phyloP scores from a whole-genome alignment of 1,140 invertebrate species.

The Anastrepha ludens region DNA sequence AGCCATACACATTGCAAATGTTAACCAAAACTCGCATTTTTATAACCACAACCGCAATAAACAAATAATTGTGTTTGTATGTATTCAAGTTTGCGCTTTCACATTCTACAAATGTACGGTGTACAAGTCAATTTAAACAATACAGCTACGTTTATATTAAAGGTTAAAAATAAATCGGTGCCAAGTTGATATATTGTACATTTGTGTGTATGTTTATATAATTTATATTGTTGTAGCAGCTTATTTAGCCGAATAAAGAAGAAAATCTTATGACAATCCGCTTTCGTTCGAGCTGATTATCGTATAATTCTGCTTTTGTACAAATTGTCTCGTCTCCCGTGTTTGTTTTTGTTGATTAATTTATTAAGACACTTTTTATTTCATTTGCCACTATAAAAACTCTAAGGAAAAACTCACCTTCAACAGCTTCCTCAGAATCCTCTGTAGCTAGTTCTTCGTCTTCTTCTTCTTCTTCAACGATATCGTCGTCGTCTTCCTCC shows the following conservation, averaged over 20 bases:
- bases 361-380: background rate
- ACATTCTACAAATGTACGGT: background rate
- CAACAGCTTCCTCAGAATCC: slow-evolving; percentile 53
- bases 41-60: background rate
- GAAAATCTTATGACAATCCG: background rate
- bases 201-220: background rate
- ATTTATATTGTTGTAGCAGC: background rate
- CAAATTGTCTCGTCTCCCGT: background rate
- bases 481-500: slow-evolving; percentile 65
- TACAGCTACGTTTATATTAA: slow-evolving; percentile 14
- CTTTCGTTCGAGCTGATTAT: slow-evolving; percentile 2
- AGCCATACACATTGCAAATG: background rate
- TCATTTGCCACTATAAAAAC: background rate
- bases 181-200: background rate
- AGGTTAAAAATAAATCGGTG: slow-evolving; percentile 20
- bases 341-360: background rate
- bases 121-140: background rate
- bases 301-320: background rate
- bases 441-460: slow-evolving; percentile 66
- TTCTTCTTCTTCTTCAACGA: slow-evolving; percentile 65
- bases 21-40: slow-evolving; percentile 1
- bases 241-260: background rate
- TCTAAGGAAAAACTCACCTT: slow-evolving; percentile 56
- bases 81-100: slow-evolving; percentile 5
- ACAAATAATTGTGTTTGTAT: slow-evolving; percentile 10